Conservation (phyloP, 2,113 vertebrate genomes). For the Chloebia gouldiae region DNA sequence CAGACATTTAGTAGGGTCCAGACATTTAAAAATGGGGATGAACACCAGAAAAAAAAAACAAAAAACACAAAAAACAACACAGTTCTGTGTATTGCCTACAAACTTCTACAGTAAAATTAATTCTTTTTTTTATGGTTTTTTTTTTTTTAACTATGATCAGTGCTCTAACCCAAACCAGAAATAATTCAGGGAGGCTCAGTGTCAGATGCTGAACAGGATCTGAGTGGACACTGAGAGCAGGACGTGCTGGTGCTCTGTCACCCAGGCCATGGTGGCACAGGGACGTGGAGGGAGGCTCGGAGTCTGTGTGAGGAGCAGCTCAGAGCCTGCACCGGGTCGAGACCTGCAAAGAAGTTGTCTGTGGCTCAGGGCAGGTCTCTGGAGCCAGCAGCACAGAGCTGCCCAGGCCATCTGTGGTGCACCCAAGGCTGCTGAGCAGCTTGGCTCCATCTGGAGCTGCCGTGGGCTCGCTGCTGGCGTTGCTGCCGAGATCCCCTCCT, state of each 20-base stretch:
- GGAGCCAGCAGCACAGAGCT: not conserved
- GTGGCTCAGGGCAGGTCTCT: not conserved
- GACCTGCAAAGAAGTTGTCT: not conserved
- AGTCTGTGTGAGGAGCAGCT: not conserved
- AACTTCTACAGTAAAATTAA: not conserved
- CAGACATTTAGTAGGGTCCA: not conserved
- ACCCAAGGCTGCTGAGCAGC: conserved; percentile 18
- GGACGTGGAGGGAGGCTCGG: not conserved
- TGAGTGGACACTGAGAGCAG: not conserved
- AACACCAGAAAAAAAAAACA: accelerated
- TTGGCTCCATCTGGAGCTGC: conserved; percentile 45
- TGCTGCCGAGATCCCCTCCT: not conserved
- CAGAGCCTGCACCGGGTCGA: not conserved
- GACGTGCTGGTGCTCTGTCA: not conserved
- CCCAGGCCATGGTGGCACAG: accelerated
- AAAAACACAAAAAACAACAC: no score
- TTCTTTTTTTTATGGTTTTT: no score
- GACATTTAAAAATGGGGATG: not conserved
- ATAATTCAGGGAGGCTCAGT: not conserved
- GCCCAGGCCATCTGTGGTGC: conserved; percentile 14
- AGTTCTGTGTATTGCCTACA: not conserved
- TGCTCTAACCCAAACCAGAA: not conserved
- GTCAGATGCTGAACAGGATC: accelerated
- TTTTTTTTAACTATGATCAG: not conserved
- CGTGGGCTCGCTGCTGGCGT: not conserved